These are phyloP conservation scores for Iphiclides podalirius DNA, from an alignment of 2,888 invertebrate genomes.

Conservation along the genomic window DNA sequence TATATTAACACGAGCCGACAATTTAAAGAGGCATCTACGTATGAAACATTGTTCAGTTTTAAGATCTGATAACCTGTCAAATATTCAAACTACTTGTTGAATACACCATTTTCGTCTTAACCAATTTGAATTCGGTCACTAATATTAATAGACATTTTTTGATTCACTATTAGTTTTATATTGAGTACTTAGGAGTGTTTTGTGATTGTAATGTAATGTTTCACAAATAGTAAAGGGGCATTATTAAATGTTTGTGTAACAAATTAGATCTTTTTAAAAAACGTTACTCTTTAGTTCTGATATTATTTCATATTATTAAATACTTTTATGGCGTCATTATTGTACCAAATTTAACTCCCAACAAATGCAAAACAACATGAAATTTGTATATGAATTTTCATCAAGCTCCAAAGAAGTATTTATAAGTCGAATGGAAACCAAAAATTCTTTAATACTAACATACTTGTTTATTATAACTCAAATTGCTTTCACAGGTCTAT, in stretches of 20 bases:
- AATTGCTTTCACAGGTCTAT: slow-evolving; percentile 51
- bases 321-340: too few relatives aligned
- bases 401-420: slow-evolving; percentile 18
- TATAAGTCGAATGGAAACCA: slow-evolving; percentile 28
- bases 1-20: slow-evolving; percentile 83
- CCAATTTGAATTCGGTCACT: too few relatives aligned
- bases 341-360: neutral
- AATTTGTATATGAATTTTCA: slow-evolving; percentile 15
- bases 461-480: slow-evolving; percentile 29
- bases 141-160: too few relatives aligned
- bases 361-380: neutral
- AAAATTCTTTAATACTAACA: slow-evolving; percentile 34
- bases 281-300: too few relatives aligned
- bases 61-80: slow-evolving; percentile 57
- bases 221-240: neutral
- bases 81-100: slow-evolving; percentile 62
- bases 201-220: neutral
- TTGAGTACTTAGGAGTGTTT: slow-evolving; percentile 2
- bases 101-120: too few relatives aligned
- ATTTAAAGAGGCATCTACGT: slow-evolving; percentile 83
- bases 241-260: neutral
- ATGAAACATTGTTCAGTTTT: slow-evolving; percentile 79
- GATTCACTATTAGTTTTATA: neutral
- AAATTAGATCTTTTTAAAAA: neutral
- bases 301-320: too few relatives aligned